Base-by-base conservation (phyloP, 2,113 vertebrate species). In the Mobula hypostoma region DNA sequence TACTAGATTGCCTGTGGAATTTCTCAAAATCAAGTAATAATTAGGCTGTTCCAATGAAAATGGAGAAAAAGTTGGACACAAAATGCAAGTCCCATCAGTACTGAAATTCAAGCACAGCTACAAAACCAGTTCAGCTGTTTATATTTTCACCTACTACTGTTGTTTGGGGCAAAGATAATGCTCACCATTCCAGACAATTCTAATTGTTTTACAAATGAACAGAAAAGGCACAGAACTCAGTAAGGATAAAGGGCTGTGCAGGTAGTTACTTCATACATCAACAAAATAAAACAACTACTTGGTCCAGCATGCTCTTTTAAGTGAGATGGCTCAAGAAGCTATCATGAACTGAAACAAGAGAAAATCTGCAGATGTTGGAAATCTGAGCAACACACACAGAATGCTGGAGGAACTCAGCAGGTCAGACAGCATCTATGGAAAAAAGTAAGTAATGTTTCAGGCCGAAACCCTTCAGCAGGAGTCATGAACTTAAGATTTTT, bases 31-130 rank as follows among this genome's bases (percentile, higher is more conserved):
- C 14, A 48, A 2, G 17, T 80, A 14, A 82, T 40, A 66, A 66
- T 58, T 61, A 56, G 56, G 40, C 27, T 61, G 48, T 87, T 80
- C 87, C 92, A 29, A 66, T 12, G 94, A 94, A 95, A 94, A 6
- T 1, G 66, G 48, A 27, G 88, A 87, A 11, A 85, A 85, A 21
- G 48, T 12, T 29, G 7, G 9, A 61, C 24, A 80, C 11, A 32
- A 80, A 36, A 1, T 40, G 36, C 36, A 80, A 80, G 6, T 14
- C 63, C 63, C 63, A 66, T 12, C 5, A 6, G 12, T 66, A 66
- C 1, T 66, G 14, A 66, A 32, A 79, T 36, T 79, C 3, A 19
- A 82, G 17, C 7, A 8, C 36, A 80, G 3, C 32, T 21, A 17
- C 6, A 40, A 4, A 21, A 40, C 17, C 5, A 82, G 19, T 7